Evolutionary conservation across 2,113 vertebrate species (phyloP).

Genomic region (Elephas maximus): DNA sequence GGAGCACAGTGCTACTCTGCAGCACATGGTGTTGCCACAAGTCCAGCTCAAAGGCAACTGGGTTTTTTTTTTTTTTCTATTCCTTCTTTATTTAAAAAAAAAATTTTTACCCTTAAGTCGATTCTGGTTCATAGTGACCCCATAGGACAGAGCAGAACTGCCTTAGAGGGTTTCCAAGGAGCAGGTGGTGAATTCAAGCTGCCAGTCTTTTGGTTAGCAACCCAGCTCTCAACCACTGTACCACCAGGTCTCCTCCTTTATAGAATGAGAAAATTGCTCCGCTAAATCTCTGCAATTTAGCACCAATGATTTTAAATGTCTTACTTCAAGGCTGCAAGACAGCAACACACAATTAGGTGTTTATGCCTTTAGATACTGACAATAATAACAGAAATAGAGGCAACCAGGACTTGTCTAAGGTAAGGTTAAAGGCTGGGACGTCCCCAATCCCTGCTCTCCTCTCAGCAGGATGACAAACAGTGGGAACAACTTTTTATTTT

Average conservation of each 20-base stretch:
- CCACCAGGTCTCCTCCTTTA: neutral
- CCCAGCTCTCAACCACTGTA: too few relatives aligned
- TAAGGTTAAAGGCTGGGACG: neutral
- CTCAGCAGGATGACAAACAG: neutral
- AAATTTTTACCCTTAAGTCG: too few relatives aligned
- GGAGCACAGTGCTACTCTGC: neutral
- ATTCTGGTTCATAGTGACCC: too few relatives aligned
- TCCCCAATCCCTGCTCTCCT: neutral
- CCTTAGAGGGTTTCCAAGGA: too few relatives aligned
- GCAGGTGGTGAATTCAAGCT: too few relatives aligned
- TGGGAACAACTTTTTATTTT: neutral
- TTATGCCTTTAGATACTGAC: neutral
- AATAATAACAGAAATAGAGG: neutral
- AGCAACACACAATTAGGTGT: neutral
- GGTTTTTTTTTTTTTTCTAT: neutral
- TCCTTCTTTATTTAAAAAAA: neutral
- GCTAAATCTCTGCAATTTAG: neutral
- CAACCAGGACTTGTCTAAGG: neutral
- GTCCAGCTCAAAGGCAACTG: neutral
- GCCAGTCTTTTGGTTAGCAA: too few relatives aligned
- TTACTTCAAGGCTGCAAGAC: neutral
- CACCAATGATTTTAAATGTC: neutral
- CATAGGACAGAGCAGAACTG: too few relatives aligned
- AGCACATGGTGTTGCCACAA: neutral
- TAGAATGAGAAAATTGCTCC: neutral